Evolutionary conservation across 2,113 vertebrate species (phyloP), one percentile per base, ranked within the genome.

Genomic region (mouse (Mus musculus)): DNA sequence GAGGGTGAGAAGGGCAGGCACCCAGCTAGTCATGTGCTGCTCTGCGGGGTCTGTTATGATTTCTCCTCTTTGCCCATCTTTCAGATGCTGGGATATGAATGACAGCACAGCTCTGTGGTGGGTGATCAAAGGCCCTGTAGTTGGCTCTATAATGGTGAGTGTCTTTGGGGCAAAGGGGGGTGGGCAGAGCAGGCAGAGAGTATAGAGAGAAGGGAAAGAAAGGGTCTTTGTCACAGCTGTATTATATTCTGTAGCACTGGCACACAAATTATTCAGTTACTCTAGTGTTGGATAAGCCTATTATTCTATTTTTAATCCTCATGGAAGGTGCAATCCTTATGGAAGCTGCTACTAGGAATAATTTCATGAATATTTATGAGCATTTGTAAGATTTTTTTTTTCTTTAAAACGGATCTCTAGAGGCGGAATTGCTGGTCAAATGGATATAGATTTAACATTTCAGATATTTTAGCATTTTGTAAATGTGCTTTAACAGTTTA

Each of bases 71-170:
- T 89, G n/a, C 39, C 92, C 6, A n/a, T 91, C 88, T 97, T 96
- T 49, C 97, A 99, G 99, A 96, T 99, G 99, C 98, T 99, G 99
- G 99, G 99, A 99, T 94, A 99, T 99, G 96, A 99, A 99, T 96
- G 99, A 99, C 97, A 99, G 99, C 98, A 99, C 99, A 46, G 99
- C 99, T 98, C 99, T 99, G 98, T 99, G 99, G 99, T 99, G 99
- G 99, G 99, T 99, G 93, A 99, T 99, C 98, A 99, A 99, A 97
- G 99, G 99, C 91, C 99, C 99, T 0, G 99, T 99, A 69, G 99
- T 99, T 65, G 99, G 99, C 19, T 99, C 99, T 0, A 99, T 99
- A 87, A 99, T 99, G 99, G 99, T 99, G 98, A 98, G 99, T 97
- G 65, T 20, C 46, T 17, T 63, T 36, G 19, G 67, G 42, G 54